phyloP scores from a whole-genome alignment of 2,113 vertebrate species.

The Bucco capensis region DNA sequence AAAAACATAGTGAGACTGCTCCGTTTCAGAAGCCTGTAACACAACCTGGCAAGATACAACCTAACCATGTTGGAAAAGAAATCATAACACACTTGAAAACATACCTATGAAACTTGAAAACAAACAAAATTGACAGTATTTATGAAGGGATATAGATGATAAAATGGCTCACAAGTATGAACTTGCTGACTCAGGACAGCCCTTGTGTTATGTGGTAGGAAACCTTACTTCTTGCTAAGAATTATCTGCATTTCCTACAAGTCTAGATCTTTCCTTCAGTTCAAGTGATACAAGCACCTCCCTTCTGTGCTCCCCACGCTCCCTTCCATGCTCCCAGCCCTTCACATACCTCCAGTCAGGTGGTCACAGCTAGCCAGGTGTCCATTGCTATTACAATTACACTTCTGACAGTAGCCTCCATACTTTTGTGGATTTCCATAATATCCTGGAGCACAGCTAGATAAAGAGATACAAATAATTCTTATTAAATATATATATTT shows the following conservation, averaged over 20 bases:
- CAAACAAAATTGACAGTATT: background rate
- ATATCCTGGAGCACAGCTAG: conserved; percentile 91
- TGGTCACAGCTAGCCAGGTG: conserved; percentile 80
- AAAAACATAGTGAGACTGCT: background rate
- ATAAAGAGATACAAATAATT: background rate
- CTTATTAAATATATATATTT: background rate
- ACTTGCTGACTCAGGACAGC: background rate
- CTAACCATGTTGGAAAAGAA: background rate
- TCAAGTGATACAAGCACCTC: background rate
- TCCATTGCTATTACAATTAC: conserved; percentile 81
- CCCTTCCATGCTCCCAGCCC: background rate
- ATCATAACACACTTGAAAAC: background rate
- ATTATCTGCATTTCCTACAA: background rate
- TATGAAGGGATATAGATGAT: background rate
- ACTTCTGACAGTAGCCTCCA: conserved; percentile 82
- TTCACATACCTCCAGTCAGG: conserved; percentile 83
- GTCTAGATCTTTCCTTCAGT: background rate
- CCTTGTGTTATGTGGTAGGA: background rate
- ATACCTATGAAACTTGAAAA: background rate
- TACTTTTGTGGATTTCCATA: conserved; percentile 84
- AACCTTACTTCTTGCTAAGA: background rate
- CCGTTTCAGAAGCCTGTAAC: background rate
- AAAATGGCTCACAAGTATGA: background rate
- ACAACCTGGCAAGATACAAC: background rate
- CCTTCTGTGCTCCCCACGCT: background rate